phyloP scores from a whole-genome alignment of 92 coral and sea anemone species.

The Phenganax stokvisi region DNA sequence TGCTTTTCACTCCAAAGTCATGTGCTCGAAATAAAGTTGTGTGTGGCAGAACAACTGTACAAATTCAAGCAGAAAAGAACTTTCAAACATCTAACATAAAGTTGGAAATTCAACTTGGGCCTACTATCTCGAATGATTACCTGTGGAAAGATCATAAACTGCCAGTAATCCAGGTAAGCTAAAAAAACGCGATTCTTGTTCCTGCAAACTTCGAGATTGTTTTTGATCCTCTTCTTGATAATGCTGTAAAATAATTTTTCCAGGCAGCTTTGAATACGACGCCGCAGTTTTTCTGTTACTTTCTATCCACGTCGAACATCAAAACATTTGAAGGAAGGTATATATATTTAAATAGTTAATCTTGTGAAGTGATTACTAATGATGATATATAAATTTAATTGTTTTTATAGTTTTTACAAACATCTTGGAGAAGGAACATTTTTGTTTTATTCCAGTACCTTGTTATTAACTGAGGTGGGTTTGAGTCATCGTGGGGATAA shows the following conservation, averaged over 20 bases:
- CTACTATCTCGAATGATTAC: slow-evolving; percentile 46
- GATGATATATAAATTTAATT: background rate
- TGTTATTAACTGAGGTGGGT: slow-evolving; percentile 66
- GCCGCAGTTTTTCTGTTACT: slow-evolving; percentile 57
- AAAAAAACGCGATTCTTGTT: background rate
- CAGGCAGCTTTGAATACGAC: slow-evolving; percentile 26
- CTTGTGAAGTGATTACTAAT: too few species aligned
- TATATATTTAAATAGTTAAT: background rate
- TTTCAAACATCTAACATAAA: slow-evolving; percentile 45
- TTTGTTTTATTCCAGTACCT: slow-evolving; percentile 55
- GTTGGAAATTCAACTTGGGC: slow-evolving; percentile 63
- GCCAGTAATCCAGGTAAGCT: slow-evolving; percentile 66
- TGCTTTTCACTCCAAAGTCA: slow-evolving; percentile 54
- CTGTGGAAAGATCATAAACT: slow-evolving; percentile 73
- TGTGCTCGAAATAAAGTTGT: slow-evolving; percentile 56
- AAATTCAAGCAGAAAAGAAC: slow-evolving; percentile 15
- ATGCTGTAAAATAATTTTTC: background rate
- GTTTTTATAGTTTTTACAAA: slow-evolving; percentile 32
- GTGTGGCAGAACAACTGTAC: slow-evolving; percentile 41
- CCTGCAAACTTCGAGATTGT: background rate
- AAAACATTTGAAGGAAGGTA: slow-evolving; percentile 73
- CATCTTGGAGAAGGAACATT: slow-evolving; percentile 51
- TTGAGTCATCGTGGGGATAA: background rate
- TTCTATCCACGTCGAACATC: slow-evolving; percentile 63
- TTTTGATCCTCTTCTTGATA: background rate